Percentiles rank a stretch among this genome's conserved stretches.
Evolutionary conservation across 2,888 invertebrate species (phyloP).

Genomic region (Oscheius onirici): DNA sequence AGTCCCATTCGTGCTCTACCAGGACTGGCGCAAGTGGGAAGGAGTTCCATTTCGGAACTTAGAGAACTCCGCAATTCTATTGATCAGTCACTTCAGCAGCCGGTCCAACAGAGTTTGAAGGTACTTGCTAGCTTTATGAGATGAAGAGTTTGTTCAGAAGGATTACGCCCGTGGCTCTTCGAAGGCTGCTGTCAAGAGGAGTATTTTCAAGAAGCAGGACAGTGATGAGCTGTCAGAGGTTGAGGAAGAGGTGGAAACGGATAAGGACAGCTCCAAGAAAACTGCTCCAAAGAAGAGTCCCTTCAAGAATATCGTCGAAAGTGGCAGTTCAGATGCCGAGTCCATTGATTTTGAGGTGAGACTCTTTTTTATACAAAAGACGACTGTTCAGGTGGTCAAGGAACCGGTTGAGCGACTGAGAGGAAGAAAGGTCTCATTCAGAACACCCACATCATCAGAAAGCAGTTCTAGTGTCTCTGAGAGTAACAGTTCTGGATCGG

Average conservation of each 20-base stretch:
- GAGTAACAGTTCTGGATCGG: neutral
- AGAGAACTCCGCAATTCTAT: conserved; percentile 50
- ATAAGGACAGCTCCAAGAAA: neutral
- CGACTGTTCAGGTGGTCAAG: neutral
- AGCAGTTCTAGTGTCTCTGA: neutral
- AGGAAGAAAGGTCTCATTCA: conserved; percentile 15
- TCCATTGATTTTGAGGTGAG: conserved; percentile 46
- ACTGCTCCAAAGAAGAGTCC: conserved; percentile 38
- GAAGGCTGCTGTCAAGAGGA: neutral
- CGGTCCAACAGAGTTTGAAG: conserved; percentile 23
- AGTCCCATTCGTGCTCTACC: conserved; percentile 3
- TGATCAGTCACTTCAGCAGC: conserved; percentile 43
- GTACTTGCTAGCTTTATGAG: neutral
- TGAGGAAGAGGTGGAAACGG: conserved; percentile 19
- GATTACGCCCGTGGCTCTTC: neutral
- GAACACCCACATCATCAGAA: conserved; percentile 2
- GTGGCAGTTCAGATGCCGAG: conserved; percentile 46
- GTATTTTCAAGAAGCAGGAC: conserved; percentile 25
- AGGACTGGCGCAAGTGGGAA: conserved; percentile 36
- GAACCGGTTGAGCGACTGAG: conserved; percentile 7
- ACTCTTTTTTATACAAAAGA: neutral
- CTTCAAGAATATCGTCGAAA: conserved; percentile 44
- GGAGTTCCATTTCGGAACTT: conserved; percentile 45
- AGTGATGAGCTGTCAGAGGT: conserved; percentile 26
- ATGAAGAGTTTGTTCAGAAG: neutral